These are phyloP conservation scores for Dryocosmus kuriphilus DNA, from an alignment of 2,888 invertebrate genomes.

Conservation along the genomic window DNA sequence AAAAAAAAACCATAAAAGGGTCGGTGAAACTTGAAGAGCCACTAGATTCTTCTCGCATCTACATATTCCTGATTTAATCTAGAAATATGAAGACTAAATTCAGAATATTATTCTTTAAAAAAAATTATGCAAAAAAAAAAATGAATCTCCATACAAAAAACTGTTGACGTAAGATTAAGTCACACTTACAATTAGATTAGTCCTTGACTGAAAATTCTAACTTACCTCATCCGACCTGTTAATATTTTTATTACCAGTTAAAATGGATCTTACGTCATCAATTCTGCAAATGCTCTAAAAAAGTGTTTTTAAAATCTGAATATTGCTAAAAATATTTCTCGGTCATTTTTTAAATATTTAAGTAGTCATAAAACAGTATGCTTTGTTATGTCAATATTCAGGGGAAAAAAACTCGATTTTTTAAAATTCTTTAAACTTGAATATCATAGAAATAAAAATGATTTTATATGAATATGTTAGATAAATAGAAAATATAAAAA, in stretches of 20 bases:
- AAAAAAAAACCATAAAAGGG: background rate
- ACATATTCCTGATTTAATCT: background rate
- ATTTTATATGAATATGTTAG: too few relatives aligned
- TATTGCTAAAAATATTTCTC: background rate
- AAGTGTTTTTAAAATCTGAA: background rate
- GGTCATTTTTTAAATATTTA: background rate
- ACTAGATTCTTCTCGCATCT: background rate
- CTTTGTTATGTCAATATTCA: background rate
- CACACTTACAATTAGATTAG: background rate
- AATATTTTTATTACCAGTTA: background rate
- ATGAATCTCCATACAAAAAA: background rate
- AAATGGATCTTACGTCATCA: background rate
- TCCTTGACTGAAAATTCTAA: background rate
- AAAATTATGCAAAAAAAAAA: background rate
- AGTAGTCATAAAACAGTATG: background rate
- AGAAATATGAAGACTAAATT: background rate
- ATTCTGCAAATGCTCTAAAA: background rate
- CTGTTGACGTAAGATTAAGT: background rate
- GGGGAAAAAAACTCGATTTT: too few relatives aligned
- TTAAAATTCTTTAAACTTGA: too few relatives aligned
- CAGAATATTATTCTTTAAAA: background rate
- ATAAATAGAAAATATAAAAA: too few relatives aligned
- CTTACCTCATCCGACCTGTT: background rate
- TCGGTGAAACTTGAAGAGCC: background rate
- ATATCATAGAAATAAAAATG: too few relatives aligned